Evolutionary conservation across 1,140 invertebrate genomes (phyloP), one percentile per base, ranked within the genome.

Genomic region (Eumeta japonica): DNA sequence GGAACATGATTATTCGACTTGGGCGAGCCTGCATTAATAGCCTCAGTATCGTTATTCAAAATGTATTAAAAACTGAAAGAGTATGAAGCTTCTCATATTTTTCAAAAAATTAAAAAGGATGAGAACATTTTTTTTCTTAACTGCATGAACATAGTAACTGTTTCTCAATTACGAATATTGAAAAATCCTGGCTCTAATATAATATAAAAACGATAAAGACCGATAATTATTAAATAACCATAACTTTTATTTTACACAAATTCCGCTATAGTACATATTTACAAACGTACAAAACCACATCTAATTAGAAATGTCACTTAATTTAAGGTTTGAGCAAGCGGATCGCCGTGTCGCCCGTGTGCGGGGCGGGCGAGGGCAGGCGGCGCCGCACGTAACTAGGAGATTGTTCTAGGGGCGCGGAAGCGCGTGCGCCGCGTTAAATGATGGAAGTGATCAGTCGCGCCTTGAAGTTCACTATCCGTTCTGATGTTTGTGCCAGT

Each of bases 401-500:
- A 36, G 11, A 57, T 57, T 58, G 52, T 43, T 56, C 59, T 63
- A 59, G 41, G 44, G n/a, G n/a, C n/a, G n/a, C n/a, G n/a, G n/a
- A n/a, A n/a, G n/a, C 43, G 47, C 52, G 31, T 27, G 36, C 50
- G 45, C 52, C 29, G 7, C 5, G 5, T 80, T 89, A 90, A 66
- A 91, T 90, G 67, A 90, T 84, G 40, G 88, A 87, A 58, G 88
- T 91, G 70, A 91, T 88, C 46, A 91, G 79, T 80, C 88, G 83
- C 55, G 89, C 89, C 77, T 90, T 91, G 84, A 90, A 91, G 83
- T 90, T 90, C 54, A 91, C 88, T 76, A 91, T 86, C 67, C 87
- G 83, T 71, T 91, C 88, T 64, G 88, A 90, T 50, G 88, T 90
- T 60, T 89, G 87, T 28, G 89, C 88, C 57, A 90, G 79, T 57